Evolutionary conservation across 2,113 vertebrate genomes (phyloP), one percentile per base, ranked within the genome.

Genomic region (Neoarius graeffei): DNA sequence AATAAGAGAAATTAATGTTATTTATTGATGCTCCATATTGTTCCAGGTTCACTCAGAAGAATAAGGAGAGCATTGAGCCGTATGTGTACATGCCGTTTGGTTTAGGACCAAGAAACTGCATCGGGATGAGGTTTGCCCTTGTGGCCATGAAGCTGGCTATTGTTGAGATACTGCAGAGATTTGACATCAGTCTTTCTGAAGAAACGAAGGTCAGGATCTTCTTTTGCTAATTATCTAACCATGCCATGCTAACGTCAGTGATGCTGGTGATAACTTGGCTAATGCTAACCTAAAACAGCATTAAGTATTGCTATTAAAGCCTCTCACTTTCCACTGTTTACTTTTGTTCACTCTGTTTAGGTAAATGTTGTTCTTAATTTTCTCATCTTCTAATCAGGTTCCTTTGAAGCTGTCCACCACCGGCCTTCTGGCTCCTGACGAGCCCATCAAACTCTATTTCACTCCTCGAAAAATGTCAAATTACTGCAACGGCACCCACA

Each of bases 31-130:
- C 48, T 79, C 50, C 6, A 19, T 83, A n/a, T 27, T 74, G 83
- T n/a, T 85, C 48, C 84, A 93, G 92, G 84, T 93, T 93, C 86
- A 89, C 82, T 84, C 88, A 92, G 80, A 89, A 62, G 30, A 90
- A 88, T 10, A 90, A 86, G 69, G 85, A 91, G 67, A 73, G 64
- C 30, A 84, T 88, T 5, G 85, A 92, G 59, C 92, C 86, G n/a
- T 91, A 86, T 30, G 19, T 54, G 5, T 93, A 54, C 80, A 88
- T 93, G 91, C 92, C 92, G 5, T 93, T 93, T 20, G 92, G 92
- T 5, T n/a, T 80, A 5, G 92, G 92, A 7, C 92, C 92, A 87
- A 91, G 92, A 25, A 93, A 92, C 86, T 92, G 92, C 87, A 91
- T 93, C 20, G 92, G 90, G 10, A 93, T 92, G 92, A 67, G 91